Evolutionary conservation across 2,888 invertebrate genomes (phyloP), one percentile per base, ranked within the genome.

Genomic region (Drosophila gaucha): DNA sequence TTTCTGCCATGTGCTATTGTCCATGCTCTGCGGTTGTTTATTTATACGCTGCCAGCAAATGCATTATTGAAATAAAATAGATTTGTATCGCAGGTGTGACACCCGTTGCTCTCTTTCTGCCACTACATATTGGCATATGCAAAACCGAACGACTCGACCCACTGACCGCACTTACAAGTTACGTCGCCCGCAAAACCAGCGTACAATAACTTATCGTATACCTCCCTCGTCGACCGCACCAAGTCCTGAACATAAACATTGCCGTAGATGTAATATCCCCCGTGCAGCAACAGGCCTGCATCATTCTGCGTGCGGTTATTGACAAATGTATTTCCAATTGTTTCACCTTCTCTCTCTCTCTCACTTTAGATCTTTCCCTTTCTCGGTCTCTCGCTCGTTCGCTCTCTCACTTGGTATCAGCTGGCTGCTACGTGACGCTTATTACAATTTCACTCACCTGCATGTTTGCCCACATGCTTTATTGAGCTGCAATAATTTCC

Each of bases 261-360:
- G 38, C 18, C 22, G 35, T 59, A 51, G 56, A 31, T 66, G 55
- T 71, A 50, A 78, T 76, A 47, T 62, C 69, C 74, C 66, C 31
- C 6, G 43, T 70, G 47, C 57, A 66, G 70, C 67, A 73, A 60
- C 70, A 78, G 71, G 63, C 73, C 68, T 50, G 79, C 75, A 67
- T 74, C 72, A 71, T 79, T 84, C 79, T 69, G 67, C 56, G 66
- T 80, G 80, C 20, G 84, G 88, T 88, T 86, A 68, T 73, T 84
- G 84, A 84, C 86, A 84, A 84, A 88, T 84, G 84, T 88, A 69
- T 84, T 77, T 84, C 75, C 80, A 86, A 84, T 84, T 86, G 86
- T 77, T 73, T 67, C 62, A 62, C 28, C 43, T 63, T 56, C 46
- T 51, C 39, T 56, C 36, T 33, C 31, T 36, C 47, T 31, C 36